Conservation (phyloP, 2,113 vertebrate species). For the pig (Sus scrofa) region T2T-Sscrofa CM000812.6:233443001-233443500, state of each 20-base stretch:
- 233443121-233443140: neutral
- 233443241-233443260: neutral
- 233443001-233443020: no score
- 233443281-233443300: neutral
- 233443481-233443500: neutral
- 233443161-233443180: neutral
- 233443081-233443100: neutral
- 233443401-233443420: neutral
- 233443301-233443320: neutral
- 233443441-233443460: neutral
- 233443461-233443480: neutral
- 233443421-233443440: neutral
- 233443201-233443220: neutral
- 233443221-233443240: no score
- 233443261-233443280: neutral
- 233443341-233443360: neutral
- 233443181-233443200: neutral
- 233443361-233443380: neutral
- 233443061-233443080: neutral
- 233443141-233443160: neutral
- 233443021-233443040: neutral
- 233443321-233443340: neutral
- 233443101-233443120: neutral
- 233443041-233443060: neutral
- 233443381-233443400: neutral